phyloP scores from a whole-genome alignment of 2,888 invertebrate species.

The Drosophila fulvimacula region DNA sequence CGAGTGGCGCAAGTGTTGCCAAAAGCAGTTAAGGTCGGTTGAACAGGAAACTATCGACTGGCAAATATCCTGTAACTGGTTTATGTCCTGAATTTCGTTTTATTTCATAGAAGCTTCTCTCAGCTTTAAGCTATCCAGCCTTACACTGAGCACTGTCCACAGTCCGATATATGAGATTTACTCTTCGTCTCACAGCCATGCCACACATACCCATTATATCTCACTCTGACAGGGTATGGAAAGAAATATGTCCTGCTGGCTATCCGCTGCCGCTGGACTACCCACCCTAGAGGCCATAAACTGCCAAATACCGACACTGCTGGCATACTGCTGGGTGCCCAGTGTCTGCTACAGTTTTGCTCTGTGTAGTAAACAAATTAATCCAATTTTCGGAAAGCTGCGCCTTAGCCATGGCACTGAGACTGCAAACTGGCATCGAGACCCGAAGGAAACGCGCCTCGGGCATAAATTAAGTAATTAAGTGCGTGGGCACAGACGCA shows the following conservation, averaged over 20 bases:
- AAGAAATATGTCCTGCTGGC: background rate
- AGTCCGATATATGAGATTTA: background rate
- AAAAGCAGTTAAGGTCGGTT: conserved; percentile 1
- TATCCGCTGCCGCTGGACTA: background rate
- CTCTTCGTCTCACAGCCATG: background rate
- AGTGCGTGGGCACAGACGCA: conserved; percentile 32
- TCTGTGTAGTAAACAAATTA: conserved; percentile 71
- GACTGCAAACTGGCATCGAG: conserved; percentile 13
- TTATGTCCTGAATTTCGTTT: background rate
- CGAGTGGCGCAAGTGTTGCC: conserved; percentile 31
- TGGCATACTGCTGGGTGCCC: background rate
- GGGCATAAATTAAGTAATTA: conserved; percentile 79
- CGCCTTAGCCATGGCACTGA: conserved; percentile 1
- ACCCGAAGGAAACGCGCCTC: conserved; percentile 29
- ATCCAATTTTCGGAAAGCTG: conserved; percentile 65
- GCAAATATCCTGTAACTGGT: background rate
- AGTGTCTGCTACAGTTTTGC: background rate
- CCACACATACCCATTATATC: background rate
- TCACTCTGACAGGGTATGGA: background rate
- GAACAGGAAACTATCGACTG: background rate
- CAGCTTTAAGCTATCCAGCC: background rate
- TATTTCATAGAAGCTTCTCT: background rate
- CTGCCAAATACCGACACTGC: conserved; percentile 21
- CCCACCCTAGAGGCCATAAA: conserved; percentile 22
- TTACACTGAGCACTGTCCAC: too few relatives aligned